Percentiles rank a stretch among this genome's conserved stretches.
Evolutionary conservation across 2,888 invertebrate species (phyloP).

Genomic region (Agrochola macilenta): DNA sequence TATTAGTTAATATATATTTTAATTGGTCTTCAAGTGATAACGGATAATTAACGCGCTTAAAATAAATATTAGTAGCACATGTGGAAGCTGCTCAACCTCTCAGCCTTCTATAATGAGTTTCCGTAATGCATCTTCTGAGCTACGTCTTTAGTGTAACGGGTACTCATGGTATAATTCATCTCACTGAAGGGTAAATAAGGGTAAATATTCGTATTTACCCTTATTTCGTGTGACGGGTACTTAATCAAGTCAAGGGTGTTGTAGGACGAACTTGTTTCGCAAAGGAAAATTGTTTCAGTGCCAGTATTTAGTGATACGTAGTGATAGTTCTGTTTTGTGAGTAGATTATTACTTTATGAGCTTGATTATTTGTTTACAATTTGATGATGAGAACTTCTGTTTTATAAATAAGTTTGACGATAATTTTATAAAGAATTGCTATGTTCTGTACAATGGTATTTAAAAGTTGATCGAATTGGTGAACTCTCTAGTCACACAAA

Average conservation of each 20-base stretch:
- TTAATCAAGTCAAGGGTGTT: conserved; percentile 67
- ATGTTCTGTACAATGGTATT: background rate
- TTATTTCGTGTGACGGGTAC: conserved; percentile 63
- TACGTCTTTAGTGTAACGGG: background rate
- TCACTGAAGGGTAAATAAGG: conserved; percentile 57
- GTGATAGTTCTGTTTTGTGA: conserved; percentile 4
- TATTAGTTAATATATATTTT: background rate
- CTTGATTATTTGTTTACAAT: background rate
- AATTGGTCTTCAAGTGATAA: too few species aligned
- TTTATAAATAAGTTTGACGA: background rate
- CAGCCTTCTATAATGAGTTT: background rate
- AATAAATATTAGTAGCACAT: background rate
- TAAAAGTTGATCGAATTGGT: background rate
- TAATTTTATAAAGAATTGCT: background rate
- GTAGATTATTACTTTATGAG: background rate
- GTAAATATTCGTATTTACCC: conserved; percentile 66
- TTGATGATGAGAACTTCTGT: background rate
- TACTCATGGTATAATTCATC: conserved; percentile 66
- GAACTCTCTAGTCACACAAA: background rate
- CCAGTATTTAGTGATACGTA: conserved; percentile 31
- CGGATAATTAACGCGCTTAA: too few species aligned
- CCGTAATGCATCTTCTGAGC: conserved; percentile 23
- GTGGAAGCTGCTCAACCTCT: background rate
- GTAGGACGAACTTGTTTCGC: conserved; percentile 33
- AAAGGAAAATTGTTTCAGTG: conserved; percentile 51